Evolutionary conservation across 1,140 invertebrate genomes (phyloP), one percentile per base, ranked within the genome.

Genomic region (Homarus americanus): DNA sequence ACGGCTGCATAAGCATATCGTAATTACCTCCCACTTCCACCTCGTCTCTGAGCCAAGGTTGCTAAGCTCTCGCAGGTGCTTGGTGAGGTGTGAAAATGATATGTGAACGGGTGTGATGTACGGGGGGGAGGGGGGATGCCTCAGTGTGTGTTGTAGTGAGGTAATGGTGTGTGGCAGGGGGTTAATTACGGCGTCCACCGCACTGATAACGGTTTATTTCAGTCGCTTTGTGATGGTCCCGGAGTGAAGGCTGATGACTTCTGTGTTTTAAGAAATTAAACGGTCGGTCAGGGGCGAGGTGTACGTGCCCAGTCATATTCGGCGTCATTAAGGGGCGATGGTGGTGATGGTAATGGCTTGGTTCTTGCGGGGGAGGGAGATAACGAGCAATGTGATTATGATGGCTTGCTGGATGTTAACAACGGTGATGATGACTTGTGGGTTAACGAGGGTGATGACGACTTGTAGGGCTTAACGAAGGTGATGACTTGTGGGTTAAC

Each of bases 371-470:
- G 7, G 58, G 41, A 28, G n/a, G 58, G 2, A 24, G 38, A 69
- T 66, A 63, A 63, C 10, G 44, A 63, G 36, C 40, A 32, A 53
- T 15, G 78, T 82, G 76, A 76, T 80, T 78, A 69, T 73, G 78
- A 63, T 63, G 58, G 58, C 44, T 49, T 49, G 44, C 44, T 10
- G 44, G n/a, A n/a, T 49, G 44, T 9, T 9, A 17, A 49, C 9
- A 10, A 17, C 9, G 44, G 44, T 49, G 44, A n/a, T n/a, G n/a
- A n/a, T n/a, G n/a, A 17, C n/a, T 49, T 9, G 44, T 9, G 44
- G 44, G 44, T 49, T 49, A 49, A 49, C 44, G 44, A 49, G 44
- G 44, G 44, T 49, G 44, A n/a, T n/a, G n/a, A n/a, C n/a, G n/a
- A n/a, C n/a, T n/a, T n/a, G n/a, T n/a, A n/a, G n/a, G n/a, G n/a